phyloP scores from a whole-genome alignment of 2,888 invertebrate species.

The Chromoteleia sp. region DNA sequence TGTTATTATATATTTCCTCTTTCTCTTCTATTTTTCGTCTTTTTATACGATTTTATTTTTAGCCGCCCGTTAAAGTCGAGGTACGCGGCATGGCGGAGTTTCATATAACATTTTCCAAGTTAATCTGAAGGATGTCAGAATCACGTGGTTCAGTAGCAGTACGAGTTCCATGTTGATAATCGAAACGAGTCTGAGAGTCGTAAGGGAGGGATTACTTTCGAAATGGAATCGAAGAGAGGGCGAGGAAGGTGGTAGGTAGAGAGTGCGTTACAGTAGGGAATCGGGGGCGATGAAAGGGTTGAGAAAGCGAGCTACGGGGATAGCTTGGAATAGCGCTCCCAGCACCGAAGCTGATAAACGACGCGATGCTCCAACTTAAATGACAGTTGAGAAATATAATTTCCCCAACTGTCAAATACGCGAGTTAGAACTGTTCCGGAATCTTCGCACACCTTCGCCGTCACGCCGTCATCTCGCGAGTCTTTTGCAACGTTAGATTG shows the following conservation, averaged over 20 bases:
- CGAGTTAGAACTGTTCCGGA: slow-evolving; percentile 77
- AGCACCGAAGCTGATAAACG: slow-evolving; percentile 75
- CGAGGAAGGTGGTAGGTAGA: slow-evolving; percentile 1
- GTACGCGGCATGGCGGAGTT: slow-evolving; percentile 50
- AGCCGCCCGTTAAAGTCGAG: slow-evolving; percentile 48
- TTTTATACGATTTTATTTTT: slow-evolving; percentile 32
- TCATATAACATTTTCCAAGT: slow-evolving; percentile 65
- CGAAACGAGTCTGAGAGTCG: slow-evolving; percentile 67
- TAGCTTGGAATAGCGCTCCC: slow-evolving; percentile 52
- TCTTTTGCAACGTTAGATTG: slow-evolving; percentile 48
- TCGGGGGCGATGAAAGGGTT: slow-evolving; percentile 58
- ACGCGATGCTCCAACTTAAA: slow-evolving; percentile 79
- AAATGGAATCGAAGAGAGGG: slow-evolving; percentile 65
- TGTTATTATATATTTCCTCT: slow-evolving; percentile 36
- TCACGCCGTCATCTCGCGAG: slow-evolving; percentile 57
- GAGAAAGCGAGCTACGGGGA: slow-evolving; percentile 63
- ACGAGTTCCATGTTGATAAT: slow-evolving; percentile 66
- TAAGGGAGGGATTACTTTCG: slow-evolving; percentile 65
- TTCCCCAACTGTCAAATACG: slow-evolving; percentile 81
- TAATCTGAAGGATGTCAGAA: slow-evolving; percentile 70
- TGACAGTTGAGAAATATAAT: slow-evolving; percentile 83
- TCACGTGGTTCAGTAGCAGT: slow-evolving; percentile 65
- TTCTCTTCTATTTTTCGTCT: slow-evolving; percentile 17
- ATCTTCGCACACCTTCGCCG: slow-evolving; percentile 69
- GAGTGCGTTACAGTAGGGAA: slow-evolving; percentile 53